Evolutionary conservation across 2,113 vertebrate genomes (phyloP).

Genomic region (Eublepharis macularius): DNA sequence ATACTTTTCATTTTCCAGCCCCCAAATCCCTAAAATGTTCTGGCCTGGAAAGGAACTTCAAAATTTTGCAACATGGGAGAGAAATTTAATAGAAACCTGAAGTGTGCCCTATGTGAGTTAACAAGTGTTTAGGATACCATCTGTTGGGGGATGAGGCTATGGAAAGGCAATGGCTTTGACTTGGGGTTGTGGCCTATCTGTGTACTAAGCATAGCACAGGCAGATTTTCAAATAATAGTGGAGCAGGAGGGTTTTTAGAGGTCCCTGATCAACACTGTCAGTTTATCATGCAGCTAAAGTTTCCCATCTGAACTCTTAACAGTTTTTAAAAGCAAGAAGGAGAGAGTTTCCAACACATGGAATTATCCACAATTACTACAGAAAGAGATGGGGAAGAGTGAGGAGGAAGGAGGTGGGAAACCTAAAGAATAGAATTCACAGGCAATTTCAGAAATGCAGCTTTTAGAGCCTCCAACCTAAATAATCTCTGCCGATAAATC

Average conservation of each 20-base stretch:
- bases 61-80: not conserved
- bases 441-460: conserved; percentile 39
- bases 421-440: conserved; percentile 1
- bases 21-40: not conserved
- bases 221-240: not conserved
- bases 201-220: not conserved
- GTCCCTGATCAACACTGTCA: not conserved
- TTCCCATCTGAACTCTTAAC: not conserved
- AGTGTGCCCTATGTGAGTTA: too few relatives aligned
- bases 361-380: conserved; percentile 39
- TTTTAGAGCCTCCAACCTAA: conserved; percentile 44
- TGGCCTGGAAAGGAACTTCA: not conserved
- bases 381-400: conserved; percentile 14
- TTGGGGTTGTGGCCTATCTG: too few relatives aligned
- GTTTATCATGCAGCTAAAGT: not conserved
- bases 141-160: not conserved
- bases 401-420: conserved; percentile 20
- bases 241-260: not conserved
- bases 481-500: conserved; percentile 15
- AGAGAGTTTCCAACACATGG: conserved; percentile 13
- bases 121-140: not conserved
- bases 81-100: not conserved
- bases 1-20: not conserved
- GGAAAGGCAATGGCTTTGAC: not conserved
- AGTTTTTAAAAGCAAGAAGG: conserved; percentile 5